Conservation (phyloP, 35 echinoderm and acorn worm species). For the Lytechinus pictus region DNA sequence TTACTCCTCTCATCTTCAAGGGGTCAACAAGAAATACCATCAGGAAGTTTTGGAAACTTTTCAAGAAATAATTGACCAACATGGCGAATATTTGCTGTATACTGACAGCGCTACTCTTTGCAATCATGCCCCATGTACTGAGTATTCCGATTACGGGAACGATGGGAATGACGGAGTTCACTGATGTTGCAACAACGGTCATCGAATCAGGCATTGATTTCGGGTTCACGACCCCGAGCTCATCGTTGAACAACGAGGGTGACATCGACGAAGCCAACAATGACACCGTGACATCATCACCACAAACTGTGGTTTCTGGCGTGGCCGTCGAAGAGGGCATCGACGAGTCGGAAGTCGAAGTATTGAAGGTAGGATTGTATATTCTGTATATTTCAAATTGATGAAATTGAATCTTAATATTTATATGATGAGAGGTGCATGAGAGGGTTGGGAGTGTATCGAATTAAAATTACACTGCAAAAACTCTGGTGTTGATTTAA, state of each 20-base stretch:
- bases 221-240: too few species aligned
- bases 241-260: background rate
- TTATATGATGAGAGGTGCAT: too few species aligned
- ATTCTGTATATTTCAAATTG: too few species aligned
- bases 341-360: background rate
- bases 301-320: background rate
- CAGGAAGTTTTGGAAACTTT: background rate
- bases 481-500: too few species aligned
- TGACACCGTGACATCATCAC: background rate
- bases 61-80: background rate
- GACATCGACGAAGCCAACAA: background rate
- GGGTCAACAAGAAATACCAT: background rate
- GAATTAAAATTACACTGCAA: too few species aligned
- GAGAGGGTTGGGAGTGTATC: too few species aligned
- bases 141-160: background rate
- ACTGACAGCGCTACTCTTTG: background rate
- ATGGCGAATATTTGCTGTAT: background rate
- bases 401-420: too few species aligned
- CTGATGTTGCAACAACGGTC: background rate
- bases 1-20: background rate
- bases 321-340: background rate
- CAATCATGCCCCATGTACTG: background rate
- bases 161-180: background rate
- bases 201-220: background rate
- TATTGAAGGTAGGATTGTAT: background rate